phyloP scores from a whole-genome alignment of 2,888 invertebrate genomes.

The Latrodectus elegans region DNA sequence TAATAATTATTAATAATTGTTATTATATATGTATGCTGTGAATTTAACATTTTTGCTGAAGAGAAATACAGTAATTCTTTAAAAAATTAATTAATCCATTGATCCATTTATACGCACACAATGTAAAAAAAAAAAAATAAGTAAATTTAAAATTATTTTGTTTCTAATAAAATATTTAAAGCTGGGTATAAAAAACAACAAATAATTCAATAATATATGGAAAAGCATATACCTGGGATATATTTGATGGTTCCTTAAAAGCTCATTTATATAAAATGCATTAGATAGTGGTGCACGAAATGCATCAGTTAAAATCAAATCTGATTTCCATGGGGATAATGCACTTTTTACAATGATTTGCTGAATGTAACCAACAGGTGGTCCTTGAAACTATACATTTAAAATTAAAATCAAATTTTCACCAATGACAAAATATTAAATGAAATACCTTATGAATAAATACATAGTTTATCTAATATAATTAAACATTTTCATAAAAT shows the following conservation, averaged over 20 bases:
- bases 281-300: conserved; percentile 92
- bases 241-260: conserved; percentile 88
- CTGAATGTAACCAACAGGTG: conserved; percentile 78
- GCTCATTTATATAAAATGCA: conserved; percentile 89
- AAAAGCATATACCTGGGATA: conserved; percentile 79
- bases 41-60: too few relatives aligned
- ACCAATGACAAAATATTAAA: too few relatives aligned
- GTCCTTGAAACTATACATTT: conserved; percentile 76
- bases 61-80: too few relatives aligned
- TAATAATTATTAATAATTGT: too few relatives aligned
- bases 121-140: too few relatives aligned
- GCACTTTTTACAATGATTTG: conserved; percentile 79
- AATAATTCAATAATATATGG: neutral
- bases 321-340: conserved; percentile 90
- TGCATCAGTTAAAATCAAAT: conserved; percentile 89
- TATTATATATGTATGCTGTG: too few relatives aligned
- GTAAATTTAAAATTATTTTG: too few relatives aligned
- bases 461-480: too few relatives aligned
- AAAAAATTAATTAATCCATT: too few relatives aligned
- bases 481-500: too few relatives aligned
- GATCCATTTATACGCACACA: too few relatives aligned
- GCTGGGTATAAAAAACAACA: neutral
- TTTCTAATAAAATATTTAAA: neutral
- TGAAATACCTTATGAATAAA: too few relatives aligned
- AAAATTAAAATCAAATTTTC: neutral